phyloP scores from a whole-genome alignment of 2,113 vertebrate genomes.

The Anhinga anhinga region DNA sequence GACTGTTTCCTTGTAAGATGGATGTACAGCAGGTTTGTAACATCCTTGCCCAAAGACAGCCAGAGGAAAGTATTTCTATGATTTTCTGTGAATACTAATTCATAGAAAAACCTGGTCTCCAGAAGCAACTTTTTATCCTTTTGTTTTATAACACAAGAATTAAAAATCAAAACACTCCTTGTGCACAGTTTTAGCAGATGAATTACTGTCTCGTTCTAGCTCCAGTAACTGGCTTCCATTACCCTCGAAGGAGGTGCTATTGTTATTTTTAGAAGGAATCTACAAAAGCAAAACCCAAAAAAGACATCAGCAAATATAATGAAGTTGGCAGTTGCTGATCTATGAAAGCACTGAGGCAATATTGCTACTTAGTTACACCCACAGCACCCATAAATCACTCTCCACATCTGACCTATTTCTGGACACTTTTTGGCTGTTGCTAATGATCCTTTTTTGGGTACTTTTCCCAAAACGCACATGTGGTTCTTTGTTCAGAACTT shows the following conservation, averaged over 20 bases:
- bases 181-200: background rate
- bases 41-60: background rate
- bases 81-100: background rate
- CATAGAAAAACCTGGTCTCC: background rate
- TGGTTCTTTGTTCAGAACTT: background rate
- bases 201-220: background rate
- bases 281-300: background rate
- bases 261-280: conserved; percentile 4
- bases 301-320: background rate
- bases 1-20: background rate
- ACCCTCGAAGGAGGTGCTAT: background rate
- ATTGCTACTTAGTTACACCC: background rate
- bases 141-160: background rate
- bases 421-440: background rate
- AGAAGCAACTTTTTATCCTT: background rate
- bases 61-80: background rate
- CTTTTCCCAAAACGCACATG: background rate
- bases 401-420: background rate
- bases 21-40: background rate
- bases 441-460: background rate
- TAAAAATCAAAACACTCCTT: background rate
- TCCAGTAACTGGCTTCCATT: background rate
- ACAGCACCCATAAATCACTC: background rate
- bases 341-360: background rate
- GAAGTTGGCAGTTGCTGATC: background rate